These are phyloP conservation scores for Tetrax tetrax DNA, from an alignment of 2,113 vertebrate species.

Conservation along the genomic window DNA sequence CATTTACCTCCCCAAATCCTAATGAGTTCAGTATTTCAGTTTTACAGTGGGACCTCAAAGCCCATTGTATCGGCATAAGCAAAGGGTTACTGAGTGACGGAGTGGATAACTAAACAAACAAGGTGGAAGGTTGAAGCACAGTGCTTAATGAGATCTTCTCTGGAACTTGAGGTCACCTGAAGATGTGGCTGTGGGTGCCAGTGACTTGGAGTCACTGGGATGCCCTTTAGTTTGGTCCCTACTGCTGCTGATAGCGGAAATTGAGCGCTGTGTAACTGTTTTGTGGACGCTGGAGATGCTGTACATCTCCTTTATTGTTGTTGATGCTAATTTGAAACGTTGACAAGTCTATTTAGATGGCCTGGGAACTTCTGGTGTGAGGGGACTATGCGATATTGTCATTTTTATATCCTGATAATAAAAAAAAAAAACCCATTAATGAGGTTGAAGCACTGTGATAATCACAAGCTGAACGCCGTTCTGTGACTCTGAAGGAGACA, in stretches of 20 bases:
- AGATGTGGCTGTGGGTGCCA: neutral
- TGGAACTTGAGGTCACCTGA: neutral
- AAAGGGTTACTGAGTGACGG: neutral
- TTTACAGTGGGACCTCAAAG: neutral
- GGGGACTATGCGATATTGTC: neutral
- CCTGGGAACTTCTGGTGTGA: neutral
- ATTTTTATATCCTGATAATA: neutral
- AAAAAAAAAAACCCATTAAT: neutral
- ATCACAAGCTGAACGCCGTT: neutral
- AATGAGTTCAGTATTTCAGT: neutral
- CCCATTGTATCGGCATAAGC: neutral
- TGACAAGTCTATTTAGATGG: neutral
- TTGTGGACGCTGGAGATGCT: neutral
- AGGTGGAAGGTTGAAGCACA: neutral
- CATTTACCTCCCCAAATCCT: neutral
- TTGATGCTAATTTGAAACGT: neutral
- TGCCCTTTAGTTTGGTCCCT: neutral
- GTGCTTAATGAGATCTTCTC: rapidly evolving
- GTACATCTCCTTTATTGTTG: neutral
- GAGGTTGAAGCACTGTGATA: neutral
- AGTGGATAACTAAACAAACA: neutral
- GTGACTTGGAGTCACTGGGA: neutral
- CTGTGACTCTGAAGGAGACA: neutral
- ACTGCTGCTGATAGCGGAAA: neutral
- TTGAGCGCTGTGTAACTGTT: neutral